Evolutionary conservation across 1,140 invertebrate genomes (phyloP), one percentile per base, ranked within the genome.

Genomic region (Drosophila triauraria): DNA sequence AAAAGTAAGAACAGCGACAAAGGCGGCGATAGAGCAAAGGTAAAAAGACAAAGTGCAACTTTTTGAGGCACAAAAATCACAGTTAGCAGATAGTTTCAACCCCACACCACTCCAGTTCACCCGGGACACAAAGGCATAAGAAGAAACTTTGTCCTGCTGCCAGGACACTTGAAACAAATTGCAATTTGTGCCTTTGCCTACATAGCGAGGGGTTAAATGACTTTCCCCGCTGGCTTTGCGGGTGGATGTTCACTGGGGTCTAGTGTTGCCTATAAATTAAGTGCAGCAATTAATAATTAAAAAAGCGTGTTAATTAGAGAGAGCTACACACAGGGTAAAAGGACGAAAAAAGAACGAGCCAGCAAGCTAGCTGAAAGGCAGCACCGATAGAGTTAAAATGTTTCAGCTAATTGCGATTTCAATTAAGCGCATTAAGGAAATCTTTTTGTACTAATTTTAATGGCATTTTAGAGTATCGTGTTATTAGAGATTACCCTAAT

Each of bases 111-210:
- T 12, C 2, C 35, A 30, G 4, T 20, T n/a, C 54, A 32, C 17
- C 2, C 32, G 27, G 56, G 54, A 86, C 63, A 82, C 75, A 65
- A 78, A 80, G 65, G 74, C 63, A 77, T 38, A 40, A 42, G 59
- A 74, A 50, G 69, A 72, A 87, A 87, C 76, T 87, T 87, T 59
- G 71, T 77, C 84, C 71, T 86, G 70, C 62, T 61, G 51, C 53
- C 76, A 64, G 84, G 80, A 88, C 84, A 88, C 84, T 87, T 88
- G 61, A 88, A 80, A 88, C 74, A 88, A 87, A 87, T 87, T 87
- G 84, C 80, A 87, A 84, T 87, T 87, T 80, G 77, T 80, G 70
- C 58, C 77, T 65, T 76, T 62, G 63, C 59, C 62, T 62, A 75
- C 61, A 60, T 27, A 35, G 32, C 50, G 48, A 38, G 48, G 48